phyloP scores from a whole-genome alignment of 2,113 vertebrate genomes.

The Nesoenas mayeri region DNA sequence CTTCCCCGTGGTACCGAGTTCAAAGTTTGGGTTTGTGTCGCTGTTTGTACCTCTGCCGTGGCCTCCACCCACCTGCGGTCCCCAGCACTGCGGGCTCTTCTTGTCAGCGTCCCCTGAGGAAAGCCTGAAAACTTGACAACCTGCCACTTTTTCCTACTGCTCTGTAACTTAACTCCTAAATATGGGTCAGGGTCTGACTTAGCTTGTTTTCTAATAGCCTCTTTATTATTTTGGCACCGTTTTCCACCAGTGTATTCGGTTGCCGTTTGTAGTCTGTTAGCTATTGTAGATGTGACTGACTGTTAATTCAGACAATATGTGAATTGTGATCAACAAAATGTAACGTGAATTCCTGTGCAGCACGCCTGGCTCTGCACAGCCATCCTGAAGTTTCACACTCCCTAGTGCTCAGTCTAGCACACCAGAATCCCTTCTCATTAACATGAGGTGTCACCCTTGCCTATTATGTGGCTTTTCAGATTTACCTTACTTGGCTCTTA shows the following conservation, averaged over 20 bases:
- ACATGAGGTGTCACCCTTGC: not conserved
- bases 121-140: not conserved
- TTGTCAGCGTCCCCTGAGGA: not conserved
- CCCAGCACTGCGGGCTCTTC: not conserved
- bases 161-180: slow-evolving; percentile 7
- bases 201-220: not conserved
- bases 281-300: not conserved
- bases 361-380: not conserved
- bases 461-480: accelerated
- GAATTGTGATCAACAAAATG: not conserved
- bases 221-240: not conserved
- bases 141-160: not conserved
- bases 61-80: not conserved
- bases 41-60: not conserved
- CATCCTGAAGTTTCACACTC: not conserved
- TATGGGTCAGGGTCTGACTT: not conserved
- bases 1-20: accelerated
- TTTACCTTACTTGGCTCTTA: not conserved
- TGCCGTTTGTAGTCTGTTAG: not conserved
- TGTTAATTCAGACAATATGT: not conserved
- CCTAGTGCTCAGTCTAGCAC: too few relatives aligned
- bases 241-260: not conserved
- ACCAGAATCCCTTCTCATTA: not conserved
- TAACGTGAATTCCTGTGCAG: accelerated
- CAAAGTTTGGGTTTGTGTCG: accelerated